These are phyloP conservation scores for Egretta garzetta DNA, from an alignment of 2,113 vertebrate species.

Conservation along the genomic window DNA sequence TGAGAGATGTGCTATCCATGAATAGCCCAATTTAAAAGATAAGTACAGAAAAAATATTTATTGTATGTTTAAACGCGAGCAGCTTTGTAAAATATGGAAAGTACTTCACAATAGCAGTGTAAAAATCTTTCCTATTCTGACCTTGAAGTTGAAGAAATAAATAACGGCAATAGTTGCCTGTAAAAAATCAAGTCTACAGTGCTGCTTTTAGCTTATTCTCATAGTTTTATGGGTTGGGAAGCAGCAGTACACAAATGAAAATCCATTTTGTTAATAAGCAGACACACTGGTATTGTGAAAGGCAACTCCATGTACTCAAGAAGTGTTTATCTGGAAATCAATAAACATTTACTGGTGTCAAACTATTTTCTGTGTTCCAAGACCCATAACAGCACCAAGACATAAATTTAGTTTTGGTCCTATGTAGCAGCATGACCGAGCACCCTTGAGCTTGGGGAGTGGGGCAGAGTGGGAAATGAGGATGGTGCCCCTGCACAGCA, in stretches of 20 bases:
- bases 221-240: not conserved
- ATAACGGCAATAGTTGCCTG: not conserved
- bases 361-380: not conserved
- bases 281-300: not conserved
- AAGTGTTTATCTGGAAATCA: not conserved
- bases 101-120: not conserved
- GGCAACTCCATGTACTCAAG: not conserved
- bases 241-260: not conserved
- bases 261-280: not conserved
- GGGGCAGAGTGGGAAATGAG: not conserved
- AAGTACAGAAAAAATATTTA: not conserved
- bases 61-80: not conserved
- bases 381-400: not conserved
- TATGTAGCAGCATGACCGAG: not conserved
- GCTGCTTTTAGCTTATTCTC: not conserved
- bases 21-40: not conserved
- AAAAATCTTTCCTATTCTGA: not conserved
- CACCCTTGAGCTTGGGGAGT: rapidly evolving
- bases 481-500: not conserved
- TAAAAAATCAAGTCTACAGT: not conserved
- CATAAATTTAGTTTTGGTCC: not conserved
- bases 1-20: not conserved
- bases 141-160: not conserved
- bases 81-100: not conserved
- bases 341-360: not conserved